These are phyloP conservation scores for Exaiptasia diaphana DNA, from an alignment of 64 coral and sea anemone species.

Conservation along the genomic window DNA sequence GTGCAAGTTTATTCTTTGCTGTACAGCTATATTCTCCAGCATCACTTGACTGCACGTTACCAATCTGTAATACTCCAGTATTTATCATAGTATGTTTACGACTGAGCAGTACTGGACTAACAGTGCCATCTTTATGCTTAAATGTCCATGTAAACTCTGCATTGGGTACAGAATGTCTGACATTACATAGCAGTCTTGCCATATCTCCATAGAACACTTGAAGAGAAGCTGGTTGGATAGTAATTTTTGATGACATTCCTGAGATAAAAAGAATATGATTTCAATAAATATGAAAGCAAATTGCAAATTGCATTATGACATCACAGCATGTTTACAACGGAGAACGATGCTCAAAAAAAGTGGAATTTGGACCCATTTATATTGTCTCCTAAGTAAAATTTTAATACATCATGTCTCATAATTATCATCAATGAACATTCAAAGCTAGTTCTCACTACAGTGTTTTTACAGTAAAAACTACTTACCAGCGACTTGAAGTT, in stretches of 20 bases:
- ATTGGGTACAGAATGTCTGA: constrained; percentile 68
- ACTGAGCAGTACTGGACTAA: constrained; percentile 9
- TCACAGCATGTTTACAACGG: not conserved
- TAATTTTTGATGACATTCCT: constrained; percentile 85
- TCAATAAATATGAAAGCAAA: not conserved
- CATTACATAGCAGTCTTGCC: constrained; percentile 58
- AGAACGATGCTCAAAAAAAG: not conserved
- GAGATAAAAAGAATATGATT: not conserved
- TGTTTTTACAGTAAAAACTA: not conserved
- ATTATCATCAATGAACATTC: not conserved
- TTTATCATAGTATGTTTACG: constrained; percentile 56
- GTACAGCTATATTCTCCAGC: constrained; percentile 63
- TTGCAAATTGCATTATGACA: not conserved
- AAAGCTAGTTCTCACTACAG: not conserved
- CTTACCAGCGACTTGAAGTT: constrained; percentile 73
- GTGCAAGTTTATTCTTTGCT: constrained; percentile 39
- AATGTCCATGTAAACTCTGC: constrained; percentile 70
- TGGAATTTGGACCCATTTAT: not conserved
- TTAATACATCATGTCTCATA: not conserved
- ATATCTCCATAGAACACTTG: constrained; percentile 47
- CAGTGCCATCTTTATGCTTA: constrained; percentile 41
- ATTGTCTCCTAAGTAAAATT: not conserved
- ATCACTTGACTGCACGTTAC: constrained; percentile 49
- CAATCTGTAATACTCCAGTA: constrained; percentile 66
- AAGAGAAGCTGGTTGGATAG: constrained; percentile 24